Evolutionary conservation across 2,888 invertebrate species (phyloP).

Genomic region (Siphlonurus alternatus): DNA sequence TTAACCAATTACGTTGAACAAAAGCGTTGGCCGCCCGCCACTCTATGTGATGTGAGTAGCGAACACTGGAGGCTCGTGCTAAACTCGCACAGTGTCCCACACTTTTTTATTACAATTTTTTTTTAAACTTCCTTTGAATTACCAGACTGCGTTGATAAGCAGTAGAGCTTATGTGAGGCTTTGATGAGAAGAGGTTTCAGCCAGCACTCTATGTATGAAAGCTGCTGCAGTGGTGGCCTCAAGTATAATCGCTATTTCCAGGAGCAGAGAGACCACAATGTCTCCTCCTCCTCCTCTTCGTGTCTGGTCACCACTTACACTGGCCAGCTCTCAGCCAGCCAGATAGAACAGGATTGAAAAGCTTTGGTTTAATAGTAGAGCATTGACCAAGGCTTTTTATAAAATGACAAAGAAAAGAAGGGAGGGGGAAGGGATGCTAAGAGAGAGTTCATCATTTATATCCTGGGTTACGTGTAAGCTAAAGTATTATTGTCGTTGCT

Average conservation of each 20-base stretch:
- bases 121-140: not conserved
- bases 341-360: not conserved
- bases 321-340: not conserved
- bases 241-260: not conserved
- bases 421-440: not conserved
- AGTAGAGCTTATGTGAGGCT: too few species aligned
- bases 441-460: not conserved
- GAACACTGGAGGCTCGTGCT: not conserved
- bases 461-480: not conserved
- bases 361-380: not conserved
- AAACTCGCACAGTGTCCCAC: not conserved
- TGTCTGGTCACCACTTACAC: not conserved
- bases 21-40: not conserved
- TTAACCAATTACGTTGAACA: not conserved
- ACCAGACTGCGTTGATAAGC: too few species aligned
- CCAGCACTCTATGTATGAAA: too few species aligned
- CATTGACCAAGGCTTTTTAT: not conserved
- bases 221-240: too few species aligned
- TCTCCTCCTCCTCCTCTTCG: not conserved
- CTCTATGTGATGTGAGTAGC: not conserved
- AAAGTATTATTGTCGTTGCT: not conserved
- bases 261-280: not conserved
- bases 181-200: not conserved
- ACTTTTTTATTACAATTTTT: not conserved
- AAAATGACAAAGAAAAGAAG: not conserved